Base-by-base conservation (phyloP, 2,113 vertebrate genomes). In the Loxodonta africana region DNA sequence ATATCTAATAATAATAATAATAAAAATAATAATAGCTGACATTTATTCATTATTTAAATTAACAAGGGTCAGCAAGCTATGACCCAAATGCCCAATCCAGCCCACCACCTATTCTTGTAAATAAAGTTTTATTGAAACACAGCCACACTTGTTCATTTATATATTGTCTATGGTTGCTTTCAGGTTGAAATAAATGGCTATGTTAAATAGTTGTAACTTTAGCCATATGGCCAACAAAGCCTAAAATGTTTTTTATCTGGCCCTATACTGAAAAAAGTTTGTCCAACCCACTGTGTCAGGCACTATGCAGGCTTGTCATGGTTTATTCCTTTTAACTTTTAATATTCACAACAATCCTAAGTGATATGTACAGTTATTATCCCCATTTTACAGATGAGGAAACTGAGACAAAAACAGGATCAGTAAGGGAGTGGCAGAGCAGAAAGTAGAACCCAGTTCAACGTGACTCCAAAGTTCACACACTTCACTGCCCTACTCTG, bases 311-410 rank as follows among this genome's bases (percentile, higher is more conserved):
- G 6, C 26, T 3, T 23, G 15, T 57, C 2, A 0, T 30, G 5
- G 12, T 5, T 37, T 15, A 26, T 21, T 11, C 21, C 1, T 51
- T 65, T 82, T 11, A 4, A 0, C 71, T 51, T 65, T 82, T 8
- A 6, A 0, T 81, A 83, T 60, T 17, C 93, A 76, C 51, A 30
- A 25, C 17, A 6, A 20, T 25, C 6, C 17, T 73, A 11, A 7
- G 4, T 11, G 12, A 37, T 2, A 2, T 0, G 3, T 1, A 2
- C 23, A 9, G 12, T 28, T 21, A 5, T 9, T 18, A 23, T n/a
- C 12, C 26, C 63, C 63, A 18, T 82, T 84, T 83, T 20, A 26
- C 28, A 82, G 65, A 44, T 8, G 20, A 71, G 90, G 77, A 57
- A 41, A 74, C 33, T 7, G 21, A 28, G 46, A 25, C 53, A 67